Evolutionary conservation across 30 jellyfish, hydroid and myxozoan genomes (phyloP).

Genomic region (Hydractinia echinata): DNA sequence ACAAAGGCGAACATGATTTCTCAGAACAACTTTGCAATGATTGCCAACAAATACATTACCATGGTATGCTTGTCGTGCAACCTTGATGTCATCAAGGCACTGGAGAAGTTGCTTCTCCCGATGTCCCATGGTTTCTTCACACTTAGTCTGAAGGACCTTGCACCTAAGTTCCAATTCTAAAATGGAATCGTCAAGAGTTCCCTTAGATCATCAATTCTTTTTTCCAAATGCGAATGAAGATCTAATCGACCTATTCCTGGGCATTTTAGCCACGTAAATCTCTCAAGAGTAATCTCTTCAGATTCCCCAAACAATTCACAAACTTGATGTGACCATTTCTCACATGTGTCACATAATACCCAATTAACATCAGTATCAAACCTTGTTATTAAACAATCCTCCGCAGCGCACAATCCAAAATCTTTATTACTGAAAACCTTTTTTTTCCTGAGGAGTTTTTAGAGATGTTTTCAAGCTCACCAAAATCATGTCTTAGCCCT

Average conservation of each 20-base stretch:
- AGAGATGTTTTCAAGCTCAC: neutral
- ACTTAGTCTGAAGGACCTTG: neutral
- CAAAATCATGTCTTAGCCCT: neutral
- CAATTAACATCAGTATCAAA: neutral
- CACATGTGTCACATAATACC: slow-evolving; percentile 1
- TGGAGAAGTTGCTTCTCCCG: slow-evolving; percentile 15
- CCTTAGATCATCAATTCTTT: neutral
- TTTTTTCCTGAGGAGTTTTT: neutral
- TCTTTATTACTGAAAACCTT: neutral
- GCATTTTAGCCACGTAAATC: neutral
- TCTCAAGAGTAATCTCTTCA: neutral
- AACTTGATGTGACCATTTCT: neutral
- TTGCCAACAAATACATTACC: slow-evolving; percentile 57
- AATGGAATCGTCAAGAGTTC: neutral
- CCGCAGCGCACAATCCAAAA: neutral
- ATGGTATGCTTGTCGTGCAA: slow-evolving; percentile 46
- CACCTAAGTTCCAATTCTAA: neutral
- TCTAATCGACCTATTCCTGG: neutral
- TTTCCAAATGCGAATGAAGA: neutral
- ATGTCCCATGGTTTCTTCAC: slow-evolving; percentile 12
- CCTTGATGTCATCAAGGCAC: slow-evolving; percentile 1
- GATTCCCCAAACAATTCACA: neutral
- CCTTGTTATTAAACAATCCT: neutral
- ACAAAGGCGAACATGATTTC: slow-evolving; percentile 16
- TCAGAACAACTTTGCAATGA: slow-evolving; percentile 42